Evolutionary conservation across 2,113 vertebrate species (phyloP).

Genomic region (Sylvietta virens): DNA sequence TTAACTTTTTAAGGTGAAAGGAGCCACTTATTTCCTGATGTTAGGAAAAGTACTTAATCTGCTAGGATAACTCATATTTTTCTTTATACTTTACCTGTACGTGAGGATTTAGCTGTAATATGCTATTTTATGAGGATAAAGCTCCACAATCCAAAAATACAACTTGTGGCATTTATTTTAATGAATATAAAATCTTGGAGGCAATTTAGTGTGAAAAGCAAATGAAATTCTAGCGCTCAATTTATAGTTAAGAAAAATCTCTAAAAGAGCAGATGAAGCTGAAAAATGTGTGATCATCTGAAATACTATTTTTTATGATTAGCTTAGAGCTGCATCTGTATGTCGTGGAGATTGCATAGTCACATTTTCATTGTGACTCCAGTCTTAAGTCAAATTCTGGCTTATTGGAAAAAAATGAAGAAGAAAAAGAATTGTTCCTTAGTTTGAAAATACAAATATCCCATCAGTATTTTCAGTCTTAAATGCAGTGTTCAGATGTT

Average conservation of each 20-base stretch:
- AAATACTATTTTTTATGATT: slow-evolving; percentile 28
- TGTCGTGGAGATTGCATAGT: neutral
- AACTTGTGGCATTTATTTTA: slow-evolving; percentile 21
- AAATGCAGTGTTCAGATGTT: slow-evolving; percentile 12
- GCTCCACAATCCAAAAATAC: neutral
- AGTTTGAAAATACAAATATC: neutral
- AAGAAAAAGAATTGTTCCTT: neutral
- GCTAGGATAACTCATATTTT: neutral
- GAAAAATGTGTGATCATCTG: slow-evolving; percentile 27
- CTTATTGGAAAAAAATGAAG: neutral
- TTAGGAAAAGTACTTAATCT: slow-evolving; percentile 2
- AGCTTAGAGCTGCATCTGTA: neutral
- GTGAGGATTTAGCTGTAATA: neutral
- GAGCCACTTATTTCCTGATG: neutral
- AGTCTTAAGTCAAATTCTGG: neutral
- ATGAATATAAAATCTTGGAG: slow-evolving; percentile 33
- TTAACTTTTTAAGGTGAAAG: slow-evolving; percentile 14
- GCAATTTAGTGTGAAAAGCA: slow-evolving; percentile 54
- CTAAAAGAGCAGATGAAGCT: slow-evolving; percentile 36
- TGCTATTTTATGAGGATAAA: neutral
- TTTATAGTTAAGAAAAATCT: slow-evolving; percentile 58
- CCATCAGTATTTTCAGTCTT: slow-evolving; percentile 19
- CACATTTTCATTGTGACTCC: neutral
- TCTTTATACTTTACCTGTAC: neutral
- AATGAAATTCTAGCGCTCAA: slow-evolving; percentile 24